Conservation (phyloP, 2,797 vertebrate genomes). For the Erethizon dorsatum region DNA sequence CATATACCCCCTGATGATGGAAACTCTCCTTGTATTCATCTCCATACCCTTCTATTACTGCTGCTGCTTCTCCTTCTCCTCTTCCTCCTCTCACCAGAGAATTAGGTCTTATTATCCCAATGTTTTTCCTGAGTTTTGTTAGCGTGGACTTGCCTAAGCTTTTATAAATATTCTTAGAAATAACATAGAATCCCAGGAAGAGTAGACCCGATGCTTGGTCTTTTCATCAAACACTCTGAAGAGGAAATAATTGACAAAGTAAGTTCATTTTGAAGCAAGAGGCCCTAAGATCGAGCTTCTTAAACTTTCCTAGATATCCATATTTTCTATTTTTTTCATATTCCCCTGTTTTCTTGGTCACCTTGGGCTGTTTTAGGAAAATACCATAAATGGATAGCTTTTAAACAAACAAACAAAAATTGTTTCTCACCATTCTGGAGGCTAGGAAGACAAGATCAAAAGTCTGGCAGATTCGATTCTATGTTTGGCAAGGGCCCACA, state of each 20-base stretch:
- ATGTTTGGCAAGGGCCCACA: not conserved
- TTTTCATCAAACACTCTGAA: slow-evolving; percentile 35
- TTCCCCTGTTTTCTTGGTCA: not conserved
- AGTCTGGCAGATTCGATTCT: not conserved
- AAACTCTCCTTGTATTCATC: not conserved
- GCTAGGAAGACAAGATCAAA: not conserved
- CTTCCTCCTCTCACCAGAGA: not conserved
- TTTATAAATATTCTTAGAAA: not conserved
- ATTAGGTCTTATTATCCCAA: fast-evolving
- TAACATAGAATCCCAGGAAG: not conserved
- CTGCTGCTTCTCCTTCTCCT: not conserved
- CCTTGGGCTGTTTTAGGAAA: not conserved
- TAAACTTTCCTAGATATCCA: not conserved
- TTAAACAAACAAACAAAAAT: not conserved
- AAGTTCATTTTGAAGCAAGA: not conserved
- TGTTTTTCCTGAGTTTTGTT: slow-evolving; percentile 8
- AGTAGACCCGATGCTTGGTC: fast-evolving
- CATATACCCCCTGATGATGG: not conserved
- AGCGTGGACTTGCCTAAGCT: not conserved
- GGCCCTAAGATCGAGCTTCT: not conserved
- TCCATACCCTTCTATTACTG: not conserved
- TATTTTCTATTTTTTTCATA: not conserved
- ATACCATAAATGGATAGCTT: not conserved
- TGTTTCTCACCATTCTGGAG: not conserved
- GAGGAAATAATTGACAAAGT: not conserved